phyloP scores from a whole-genome alignment of 2,113 vertebrate species.

The Brachyhypopomus gauderio region DNA sequence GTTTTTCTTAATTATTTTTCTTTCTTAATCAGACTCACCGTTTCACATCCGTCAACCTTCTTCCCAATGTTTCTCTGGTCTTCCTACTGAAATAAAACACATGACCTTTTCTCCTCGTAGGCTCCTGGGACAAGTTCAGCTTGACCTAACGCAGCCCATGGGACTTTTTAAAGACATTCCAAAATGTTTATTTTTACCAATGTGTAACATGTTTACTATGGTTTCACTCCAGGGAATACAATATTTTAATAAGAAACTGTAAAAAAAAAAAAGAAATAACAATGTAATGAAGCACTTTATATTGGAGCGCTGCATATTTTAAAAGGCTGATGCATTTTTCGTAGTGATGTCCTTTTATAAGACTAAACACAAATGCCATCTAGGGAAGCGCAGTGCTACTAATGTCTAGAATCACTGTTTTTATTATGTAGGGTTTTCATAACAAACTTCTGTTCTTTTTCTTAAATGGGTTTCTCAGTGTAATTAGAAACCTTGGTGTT shows the following conservation, averaged over 20 bases:
- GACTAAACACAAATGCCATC: slow-evolving; percentile 64
- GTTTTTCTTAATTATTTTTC: neutral
- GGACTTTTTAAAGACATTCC: slow-evolving; percentile 97
- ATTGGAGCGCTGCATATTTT: slow-evolving; percentile 77
- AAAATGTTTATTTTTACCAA: slow-evolving; percentile 85
- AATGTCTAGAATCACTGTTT: slow-evolving; percentile 63
- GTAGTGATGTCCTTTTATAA: slow-evolving; percentile 78
- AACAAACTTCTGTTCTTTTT: slow-evolving; percentile 46
- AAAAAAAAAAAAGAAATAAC: slow-evolving; percentile 72
- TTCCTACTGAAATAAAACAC: slow-evolving; percentile 68
- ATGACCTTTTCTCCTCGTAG: slow-evolving; percentile 86
- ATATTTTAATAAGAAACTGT: slow-evolving; percentile 82
- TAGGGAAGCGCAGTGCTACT: slow-evolving; percentile 67
- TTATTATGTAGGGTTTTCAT: slow-evolving; percentile 55
- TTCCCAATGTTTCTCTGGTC: slow-evolving; percentile 45
- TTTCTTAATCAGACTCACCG: neutral
- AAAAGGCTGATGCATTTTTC: slow-evolving; percentile 77
- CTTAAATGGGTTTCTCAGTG: slow-evolving; percentile 44
- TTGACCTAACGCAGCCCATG: slow-evolving; percentile 89
- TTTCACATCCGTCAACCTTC: slow-evolving; percentile 39
- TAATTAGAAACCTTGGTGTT: slow-evolving; percentile 39
- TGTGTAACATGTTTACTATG: slow-evolving; percentile 85
- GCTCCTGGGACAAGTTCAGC: slow-evolving; percentile 96
- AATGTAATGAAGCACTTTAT: slow-evolving; percentile 82
- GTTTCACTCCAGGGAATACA: slow-evolving; percentile 82